Conservation (phyloP, 2,113 vertebrate species). For the Anhinga anhinga region DNA sequence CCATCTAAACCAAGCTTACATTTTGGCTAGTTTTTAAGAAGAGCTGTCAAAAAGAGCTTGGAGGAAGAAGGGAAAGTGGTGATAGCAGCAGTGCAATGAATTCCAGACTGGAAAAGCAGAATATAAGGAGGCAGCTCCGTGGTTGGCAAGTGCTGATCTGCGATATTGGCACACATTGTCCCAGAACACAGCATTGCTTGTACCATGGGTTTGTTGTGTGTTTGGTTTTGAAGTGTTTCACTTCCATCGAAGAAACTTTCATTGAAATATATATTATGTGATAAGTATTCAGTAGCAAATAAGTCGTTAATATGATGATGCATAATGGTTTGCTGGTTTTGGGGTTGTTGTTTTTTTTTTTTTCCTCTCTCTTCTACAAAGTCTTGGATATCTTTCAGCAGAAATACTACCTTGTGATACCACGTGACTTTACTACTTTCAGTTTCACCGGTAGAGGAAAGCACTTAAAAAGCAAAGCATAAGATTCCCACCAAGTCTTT, state of each 20-base stretch:
- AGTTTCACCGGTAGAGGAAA: not conserved
- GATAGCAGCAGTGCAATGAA: not conserved
- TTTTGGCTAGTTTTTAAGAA: not conserved
- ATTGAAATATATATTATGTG: not conserved
- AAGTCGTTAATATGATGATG: not conserved
- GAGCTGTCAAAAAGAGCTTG: not conserved
- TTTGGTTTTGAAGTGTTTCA: not conserved
- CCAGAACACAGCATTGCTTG: not conserved
- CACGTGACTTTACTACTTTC: not conserved
- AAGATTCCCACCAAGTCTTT: not conserved
- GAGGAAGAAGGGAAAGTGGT: not conserved
- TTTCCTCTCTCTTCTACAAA: not conserved
- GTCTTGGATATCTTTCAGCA: not conserved
- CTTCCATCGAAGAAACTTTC: not conserved
- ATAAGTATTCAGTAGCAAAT: not conserved
- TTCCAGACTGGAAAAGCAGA: not conserved
- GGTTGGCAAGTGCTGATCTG: not conserved
- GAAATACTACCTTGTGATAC: not conserved
- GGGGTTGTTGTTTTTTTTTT: too few relatives aligned
- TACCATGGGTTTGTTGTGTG: fast-evolving
- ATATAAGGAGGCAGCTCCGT: not conserved
- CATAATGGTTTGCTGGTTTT: not conserved
- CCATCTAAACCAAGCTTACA: not conserved
- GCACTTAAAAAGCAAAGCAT: not conserved
- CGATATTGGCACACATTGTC: not conserved